Percentiles rank a stretch among this genome's conserved stretches.
These are phyloP conservation scores for Cliona cf. orientalis DNA, from an alignment of 37 sponge, comb jelly and placozoan genomes.

Conservation along the genomic window DNA sequence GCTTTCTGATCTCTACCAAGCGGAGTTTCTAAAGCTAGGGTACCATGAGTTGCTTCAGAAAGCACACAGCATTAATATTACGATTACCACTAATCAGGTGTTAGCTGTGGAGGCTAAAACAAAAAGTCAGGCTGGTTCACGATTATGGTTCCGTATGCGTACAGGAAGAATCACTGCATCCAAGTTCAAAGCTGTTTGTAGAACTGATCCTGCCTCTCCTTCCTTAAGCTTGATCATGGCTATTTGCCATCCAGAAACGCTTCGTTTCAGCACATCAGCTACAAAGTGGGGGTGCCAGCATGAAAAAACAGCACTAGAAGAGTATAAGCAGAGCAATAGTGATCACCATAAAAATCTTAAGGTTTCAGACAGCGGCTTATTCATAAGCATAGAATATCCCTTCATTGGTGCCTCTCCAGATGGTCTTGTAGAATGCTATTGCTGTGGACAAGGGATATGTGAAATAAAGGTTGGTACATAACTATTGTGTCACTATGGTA, in stretches of 20 bases:
- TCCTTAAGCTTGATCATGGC: conserved; percentile 49
- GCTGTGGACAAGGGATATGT: conserved; percentile 65
- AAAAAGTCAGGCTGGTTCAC: conserved; percentile 43
- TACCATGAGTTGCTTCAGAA: conserved; percentile 32
- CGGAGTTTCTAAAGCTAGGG: conserved; percentile 1
- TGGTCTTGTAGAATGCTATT: conserved; percentile 52
- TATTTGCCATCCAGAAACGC: conserved; percentile 69
- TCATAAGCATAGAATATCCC: conserved; percentile 48
- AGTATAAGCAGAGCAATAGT: neutral
- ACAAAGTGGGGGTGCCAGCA: conserved; percentile 70
- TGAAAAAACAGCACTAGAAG: conserved; percentile 36
- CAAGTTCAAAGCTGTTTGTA: conserved; percentile 51
- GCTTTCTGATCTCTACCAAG: conserved; percentile 25
- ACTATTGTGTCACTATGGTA: neutral
- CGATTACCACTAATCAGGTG: conserved; percentile 12
- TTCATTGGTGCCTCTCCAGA: conserved; percentile 76
- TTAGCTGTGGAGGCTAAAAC: conserved; percentile 34
- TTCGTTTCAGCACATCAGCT: conserved; percentile 35
- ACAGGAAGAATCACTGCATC: conserved; percentile 76
- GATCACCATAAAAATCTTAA: neutral
- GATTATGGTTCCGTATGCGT: conserved; percentile 53
- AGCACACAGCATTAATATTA: neutral
- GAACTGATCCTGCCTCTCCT: conserved; percentile 38
- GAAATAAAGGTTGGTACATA: conserved; percentile 61
- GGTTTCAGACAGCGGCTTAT: conserved; percentile 30